Evolutionary conservation across 2,797 vertebrate genomes (phyloP).

Genomic region (Sebastes kiyomatsui): DNA sequence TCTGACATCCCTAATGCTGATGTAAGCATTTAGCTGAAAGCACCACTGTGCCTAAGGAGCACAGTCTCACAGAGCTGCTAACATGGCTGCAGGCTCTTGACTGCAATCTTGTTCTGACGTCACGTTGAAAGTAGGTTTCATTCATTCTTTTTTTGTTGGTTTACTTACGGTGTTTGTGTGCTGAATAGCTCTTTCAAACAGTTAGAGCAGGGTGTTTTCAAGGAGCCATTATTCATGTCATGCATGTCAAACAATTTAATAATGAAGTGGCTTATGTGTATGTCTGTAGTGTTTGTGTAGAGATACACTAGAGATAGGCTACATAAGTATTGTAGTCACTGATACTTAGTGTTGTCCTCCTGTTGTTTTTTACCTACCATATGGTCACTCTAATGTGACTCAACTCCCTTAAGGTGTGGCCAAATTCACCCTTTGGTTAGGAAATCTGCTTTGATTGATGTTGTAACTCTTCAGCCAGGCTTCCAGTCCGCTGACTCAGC

Average conservation of each 20-base stretch:
- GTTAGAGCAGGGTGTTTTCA: not conserved
- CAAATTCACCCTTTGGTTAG: conserved; percentile 13
- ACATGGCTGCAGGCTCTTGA: not conserved
- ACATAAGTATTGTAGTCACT: not conserved
- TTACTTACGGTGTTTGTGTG: not conserved
- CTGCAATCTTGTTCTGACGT: not conserved
- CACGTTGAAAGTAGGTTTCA: not conserved
- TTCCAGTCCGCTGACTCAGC: conserved; percentile 54
- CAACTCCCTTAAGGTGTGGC: not conserved
- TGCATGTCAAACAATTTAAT: not conserved
- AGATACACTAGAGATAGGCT: not conserved
- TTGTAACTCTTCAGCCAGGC: conserved; percentile 39
- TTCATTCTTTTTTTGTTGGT: not conserved
- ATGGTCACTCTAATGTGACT: conserved; percentile 10
- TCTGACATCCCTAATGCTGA: too few species aligned
- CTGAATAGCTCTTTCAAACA: not conserved
- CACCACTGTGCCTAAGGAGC: not conserved
- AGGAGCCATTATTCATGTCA: not conserved
- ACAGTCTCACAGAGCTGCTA: not conserved
- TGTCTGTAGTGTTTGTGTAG: not conserved
- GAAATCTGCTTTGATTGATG: conserved; percentile 46
- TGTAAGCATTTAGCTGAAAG: not conserved
- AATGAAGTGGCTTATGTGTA: not conserved
- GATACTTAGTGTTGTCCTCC: not conserved
- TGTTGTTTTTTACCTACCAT: not conserved